Evolutionary conservation across 2,888 invertebrate genomes (phyloP).

Genomic region (Trachelus iudaicus): DNA sequence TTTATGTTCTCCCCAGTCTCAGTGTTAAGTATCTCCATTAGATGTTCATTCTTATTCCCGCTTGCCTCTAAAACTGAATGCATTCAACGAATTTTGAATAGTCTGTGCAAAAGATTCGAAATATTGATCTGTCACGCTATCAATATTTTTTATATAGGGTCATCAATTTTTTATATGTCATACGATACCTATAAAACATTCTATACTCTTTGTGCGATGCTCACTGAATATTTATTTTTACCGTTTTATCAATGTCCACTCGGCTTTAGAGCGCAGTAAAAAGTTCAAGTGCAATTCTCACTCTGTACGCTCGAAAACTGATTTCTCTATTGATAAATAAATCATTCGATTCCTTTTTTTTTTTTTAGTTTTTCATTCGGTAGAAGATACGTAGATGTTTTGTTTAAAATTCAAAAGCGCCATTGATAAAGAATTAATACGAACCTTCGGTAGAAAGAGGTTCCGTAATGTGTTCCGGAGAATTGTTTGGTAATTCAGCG

Average conservation of each 20-base stretch:
- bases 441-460: slow-evolving; percentile 41
- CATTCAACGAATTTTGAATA: not conserved
- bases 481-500: slow-evolving; percentile 46
- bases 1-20: slow-evolving; percentile 18
- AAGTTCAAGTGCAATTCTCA: too few relatives aligned
- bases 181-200: too few relatives aligned
- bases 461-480: slow-evolving; percentile 10
- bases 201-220: too few relatives aligned
- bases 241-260: too few relatives aligned
- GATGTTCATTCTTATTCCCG: slow-evolving; percentile 38
- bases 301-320: not conserved
- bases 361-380: not conserved
- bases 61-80: slow-evolving; percentile 39
- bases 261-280: too few relatives aligned
- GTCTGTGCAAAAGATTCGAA: too few relatives aligned
- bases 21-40: slow-evolving; percentile 22
- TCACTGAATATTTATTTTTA: too few relatives aligned
- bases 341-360: not conserved
- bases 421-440: slow-evolving; percentile 1
- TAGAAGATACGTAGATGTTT: too few relatives aligned
- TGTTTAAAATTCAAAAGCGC: too few relatives aligned
- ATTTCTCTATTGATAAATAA: not conserved
- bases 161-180: too few relatives aligned
- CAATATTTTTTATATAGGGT: too few relatives aligned
- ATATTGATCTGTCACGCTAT: not conserved